phyloP scores from a whole-genome alignment of 1,140 invertebrate genomes.

The Archivesica marissinica region DNA sequence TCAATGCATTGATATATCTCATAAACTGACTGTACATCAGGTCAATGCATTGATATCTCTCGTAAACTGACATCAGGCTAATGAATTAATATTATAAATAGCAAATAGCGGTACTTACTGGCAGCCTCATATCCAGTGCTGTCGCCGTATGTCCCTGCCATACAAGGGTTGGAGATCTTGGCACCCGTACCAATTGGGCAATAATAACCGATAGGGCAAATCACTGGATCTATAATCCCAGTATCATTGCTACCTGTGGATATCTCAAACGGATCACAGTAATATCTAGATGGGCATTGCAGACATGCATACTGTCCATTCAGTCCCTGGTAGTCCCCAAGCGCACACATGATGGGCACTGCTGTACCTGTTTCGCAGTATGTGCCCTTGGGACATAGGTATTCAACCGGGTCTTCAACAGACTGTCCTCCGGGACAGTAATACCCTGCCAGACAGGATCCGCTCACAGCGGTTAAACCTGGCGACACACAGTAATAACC shows the following conservation, averaged over 20 bases:
- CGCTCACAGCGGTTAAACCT: conserved; percentile 74
- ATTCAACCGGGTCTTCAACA: conserved; percentile 68
- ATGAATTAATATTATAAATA: too few relatives aligned
- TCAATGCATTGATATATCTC: too few relatives aligned
- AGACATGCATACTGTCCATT: conserved; percentile 70
- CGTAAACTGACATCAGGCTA: too few relatives aligned
- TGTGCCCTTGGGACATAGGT: conserved; percentile 76
- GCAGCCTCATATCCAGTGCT: conserved; percentile 40
- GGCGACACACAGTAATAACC: conserved; percentile 79
- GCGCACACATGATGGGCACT: conserved; percentile 72
- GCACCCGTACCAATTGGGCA: conserved; percentile 77
- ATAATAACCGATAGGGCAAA: conserved; percentile 78
- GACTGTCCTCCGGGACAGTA: conserved; percentile 80
- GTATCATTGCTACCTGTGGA: conserved; percentile 71
- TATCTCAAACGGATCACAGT: conserved; percentile 80
- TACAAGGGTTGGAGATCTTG: conserved; percentile 75
- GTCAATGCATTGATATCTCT: too few relatives aligned
- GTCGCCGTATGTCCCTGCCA: conserved; percentile 74
- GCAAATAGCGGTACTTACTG: conserved; percentile 73
- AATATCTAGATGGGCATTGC: conserved; percentile 70
- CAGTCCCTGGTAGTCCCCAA: conserved; percentile 72
- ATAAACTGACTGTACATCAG: too few relatives aligned
- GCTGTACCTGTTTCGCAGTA: conserved; percentile 78
- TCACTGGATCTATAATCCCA: conserved; percentile 72
- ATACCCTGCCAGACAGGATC: conserved; percentile 75